phyloP scores from a whole-genome alignment of 1,140 invertebrate genomes.

The Heliconius congener region DNA sequence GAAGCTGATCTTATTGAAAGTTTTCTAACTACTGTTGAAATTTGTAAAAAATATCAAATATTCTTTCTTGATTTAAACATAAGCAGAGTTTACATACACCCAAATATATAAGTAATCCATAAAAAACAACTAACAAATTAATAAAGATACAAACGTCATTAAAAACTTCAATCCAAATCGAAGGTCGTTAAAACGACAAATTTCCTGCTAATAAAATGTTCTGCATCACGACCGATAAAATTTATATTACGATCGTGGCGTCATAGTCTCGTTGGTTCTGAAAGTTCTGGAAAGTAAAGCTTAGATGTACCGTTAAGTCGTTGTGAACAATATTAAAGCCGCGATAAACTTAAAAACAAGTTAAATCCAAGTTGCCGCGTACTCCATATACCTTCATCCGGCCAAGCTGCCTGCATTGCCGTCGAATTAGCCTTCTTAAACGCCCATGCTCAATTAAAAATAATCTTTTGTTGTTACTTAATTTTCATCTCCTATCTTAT shows the following conservation, averaged over 20 bases:
- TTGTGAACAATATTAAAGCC: slow-evolving; percentile 75
- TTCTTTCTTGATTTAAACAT: too few relatives aligned
- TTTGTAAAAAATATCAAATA: too few relatives aligned
- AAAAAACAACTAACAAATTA: background rate
- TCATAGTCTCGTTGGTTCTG: slow-evolving; percentile 31
- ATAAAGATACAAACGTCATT: background rate
- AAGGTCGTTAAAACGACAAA: slow-evolving; percentile 10
- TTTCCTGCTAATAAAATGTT: slow-evolving; percentile 24
- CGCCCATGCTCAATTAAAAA: slow-evolving; percentile 23
- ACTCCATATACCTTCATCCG: slow-evolving; percentile 64
- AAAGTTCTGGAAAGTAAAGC: slow-evolving; percentile 53
- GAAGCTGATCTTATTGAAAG: too few relatives aligned
- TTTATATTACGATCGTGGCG: slow-evolving; percentile 31
- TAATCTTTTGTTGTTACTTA: background rate
- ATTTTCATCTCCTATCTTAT: background rate
- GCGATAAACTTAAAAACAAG: slow-evolving; percentile 77
- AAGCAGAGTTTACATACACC: too few relatives aligned
- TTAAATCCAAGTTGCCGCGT: slow-evolving; percentile 71
- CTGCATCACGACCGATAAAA: slow-evolving; percentile 34
- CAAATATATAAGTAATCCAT: background rate
- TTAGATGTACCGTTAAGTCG: slow-evolving; percentile 67
- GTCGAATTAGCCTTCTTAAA: slow-evolving; percentile 59
- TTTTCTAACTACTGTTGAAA: too few relatives aligned
- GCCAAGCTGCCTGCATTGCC: slow-evolving; percentile 64
- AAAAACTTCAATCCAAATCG: background rate